These are phyloP conservation scores for Carterocephalus palaemon DNA, from an alignment of 2,888 invertebrate species.

Conservation along the genomic window DNA sequence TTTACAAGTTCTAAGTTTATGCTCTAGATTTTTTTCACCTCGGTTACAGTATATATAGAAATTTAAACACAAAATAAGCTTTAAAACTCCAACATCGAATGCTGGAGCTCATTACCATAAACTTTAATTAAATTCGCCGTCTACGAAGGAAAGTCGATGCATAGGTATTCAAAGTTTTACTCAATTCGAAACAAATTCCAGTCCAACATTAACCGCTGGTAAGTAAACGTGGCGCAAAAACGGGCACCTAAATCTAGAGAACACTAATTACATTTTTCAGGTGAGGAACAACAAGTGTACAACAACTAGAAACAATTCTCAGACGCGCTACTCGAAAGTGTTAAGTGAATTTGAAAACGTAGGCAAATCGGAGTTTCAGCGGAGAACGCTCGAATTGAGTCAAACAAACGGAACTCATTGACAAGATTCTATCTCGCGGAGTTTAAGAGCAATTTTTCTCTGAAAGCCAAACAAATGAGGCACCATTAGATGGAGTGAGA, in stretches of 20 bases:
- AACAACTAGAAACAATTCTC: slow-evolving; percentile 57
- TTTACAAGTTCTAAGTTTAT: slow-evolving; percentile 10
- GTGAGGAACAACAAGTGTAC: slow-evolving; percentile 51
- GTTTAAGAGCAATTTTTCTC: slow-evolving; percentile 77
- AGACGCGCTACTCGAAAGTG: slow-evolving; percentile 56
- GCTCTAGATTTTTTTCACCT: slow-evolving; percentile 3
- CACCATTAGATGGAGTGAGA: slow-evolving; percentile 79
- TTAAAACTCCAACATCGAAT: slow-evolving; percentile 10
- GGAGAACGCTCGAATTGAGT: slow-evolving; percentile 54
- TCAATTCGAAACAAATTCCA: slow-evolving; percentile 40
- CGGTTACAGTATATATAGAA: slow-evolving; percentile 3
- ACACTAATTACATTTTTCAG: slow-evolving; percentile 58
- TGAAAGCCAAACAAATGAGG: slow-evolving; percentile 79
- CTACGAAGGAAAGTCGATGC: slow-evolving; percentile 33
- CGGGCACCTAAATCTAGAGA: slow-evolving; percentile 44
- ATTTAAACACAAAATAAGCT: slow-evolving; percentile 13
- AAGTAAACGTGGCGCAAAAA: slow-evolving; percentile 49
- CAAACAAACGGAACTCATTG: slow-evolving; percentile 70
- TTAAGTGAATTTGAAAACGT: slow-evolving; percentile 64
- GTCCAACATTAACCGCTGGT: slow-evolving; percentile 40
- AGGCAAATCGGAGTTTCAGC: slow-evolving; percentile 36
- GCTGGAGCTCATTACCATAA: slow-evolving; percentile 36
- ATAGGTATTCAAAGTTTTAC: slow-evolving; percentile 29
- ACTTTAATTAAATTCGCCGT: slow-evolving; percentile 36
- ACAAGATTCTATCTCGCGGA: slow-evolving; percentile 70